A percentile compares a stretch with the other conserved stretches of the same genome.
These are phyloP conservation scores for Phaethornis superciliosus DNA, from an alignment of 2,113 vertebrate species.

Conservation along the genomic window DNA sequence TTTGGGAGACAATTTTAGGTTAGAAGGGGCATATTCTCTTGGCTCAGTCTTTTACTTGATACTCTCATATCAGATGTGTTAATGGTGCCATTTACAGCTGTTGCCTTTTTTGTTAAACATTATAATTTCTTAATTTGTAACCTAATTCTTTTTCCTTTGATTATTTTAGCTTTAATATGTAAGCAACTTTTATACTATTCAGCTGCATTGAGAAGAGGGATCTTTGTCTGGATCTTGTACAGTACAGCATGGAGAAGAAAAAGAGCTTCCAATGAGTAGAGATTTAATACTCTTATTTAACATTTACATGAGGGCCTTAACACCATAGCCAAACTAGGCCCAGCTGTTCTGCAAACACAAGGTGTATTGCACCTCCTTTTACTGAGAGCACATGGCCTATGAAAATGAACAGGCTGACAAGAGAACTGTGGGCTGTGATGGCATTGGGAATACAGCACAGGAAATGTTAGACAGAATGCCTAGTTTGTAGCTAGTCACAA, in stretches of 20 bases:
- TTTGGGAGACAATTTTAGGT: background rate
- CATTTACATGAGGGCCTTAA: background rate
- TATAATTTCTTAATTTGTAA: constrained; percentile 27
- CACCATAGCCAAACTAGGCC: background rate
- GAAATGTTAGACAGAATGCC: background rate
- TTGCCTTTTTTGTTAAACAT: constrained; percentile 3
- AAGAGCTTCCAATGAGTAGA: background rate
- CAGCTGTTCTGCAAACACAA: background rate
- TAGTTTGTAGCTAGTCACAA: background rate
- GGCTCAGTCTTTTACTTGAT: background rate
- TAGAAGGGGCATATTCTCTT: background rate
- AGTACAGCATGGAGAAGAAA: background rate
- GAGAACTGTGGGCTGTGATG: background rate
- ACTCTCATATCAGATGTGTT: background rate
- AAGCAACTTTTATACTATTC: constrained; percentile 22
- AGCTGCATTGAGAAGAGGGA: background rate
- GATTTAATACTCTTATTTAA: background rate
- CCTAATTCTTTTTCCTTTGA: background rate
- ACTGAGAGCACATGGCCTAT: background rate
- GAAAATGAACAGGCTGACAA: background rate
- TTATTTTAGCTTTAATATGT: constrained; percentile 43
- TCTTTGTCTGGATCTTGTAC: background rate
- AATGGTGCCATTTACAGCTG: constrained; percentile 7
- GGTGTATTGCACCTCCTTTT: background rate
- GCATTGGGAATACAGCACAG: background rate